A percentile compares a stretch with the other conserved stretches of the same genome.
Evolutionary conservation across 2,888 invertebrate species (phyloP).

Genomic region (Anticlea derivata): DNA sequence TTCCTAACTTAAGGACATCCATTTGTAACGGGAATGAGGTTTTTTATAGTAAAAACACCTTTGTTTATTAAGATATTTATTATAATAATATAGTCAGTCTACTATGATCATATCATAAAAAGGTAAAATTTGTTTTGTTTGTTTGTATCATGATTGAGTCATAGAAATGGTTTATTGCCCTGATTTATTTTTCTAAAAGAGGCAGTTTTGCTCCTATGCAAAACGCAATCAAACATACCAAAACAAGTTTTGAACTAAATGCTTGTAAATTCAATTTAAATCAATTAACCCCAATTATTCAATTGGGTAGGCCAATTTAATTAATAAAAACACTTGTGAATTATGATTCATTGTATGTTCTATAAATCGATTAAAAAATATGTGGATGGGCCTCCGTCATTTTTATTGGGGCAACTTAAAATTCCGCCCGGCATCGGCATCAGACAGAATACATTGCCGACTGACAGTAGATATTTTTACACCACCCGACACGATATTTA

Average conservation of each 20-base stretch:
- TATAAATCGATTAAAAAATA: conserved; percentile 44
- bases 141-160: no score
- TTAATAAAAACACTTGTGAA: conserved; percentile 39
- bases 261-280: conserved; percentile 34
- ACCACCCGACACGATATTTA: conserved; percentile 16
- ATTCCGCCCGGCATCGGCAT: conserved; percentile 39
- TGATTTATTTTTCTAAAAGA: neutral
- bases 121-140: no score
- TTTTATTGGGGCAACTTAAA: conserved; percentile 54
- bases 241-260: conserved; percentile 26
- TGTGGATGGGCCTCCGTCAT: conserved; percentile 42
- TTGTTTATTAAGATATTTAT: neutral
- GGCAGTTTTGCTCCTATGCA: neutral
- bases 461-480: conserved; percentile 3
- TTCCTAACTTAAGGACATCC: conserved; percentile 17
- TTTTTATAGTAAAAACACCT: neutral
- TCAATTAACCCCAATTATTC: conserved; percentile 36
- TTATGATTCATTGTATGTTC: conserved; percentile 43
- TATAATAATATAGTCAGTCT: neutral
- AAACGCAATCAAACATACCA: neutral
- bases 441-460: conserved; percentile 25
- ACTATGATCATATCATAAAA: no score
- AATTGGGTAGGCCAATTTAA: conserved; percentile 33
- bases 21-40: conserved; percentile 21
- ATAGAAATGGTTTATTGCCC: no score